Conservation (phyloP, 2,113 vertebrate genomes). For the Talpa occidentalis region DNA sequence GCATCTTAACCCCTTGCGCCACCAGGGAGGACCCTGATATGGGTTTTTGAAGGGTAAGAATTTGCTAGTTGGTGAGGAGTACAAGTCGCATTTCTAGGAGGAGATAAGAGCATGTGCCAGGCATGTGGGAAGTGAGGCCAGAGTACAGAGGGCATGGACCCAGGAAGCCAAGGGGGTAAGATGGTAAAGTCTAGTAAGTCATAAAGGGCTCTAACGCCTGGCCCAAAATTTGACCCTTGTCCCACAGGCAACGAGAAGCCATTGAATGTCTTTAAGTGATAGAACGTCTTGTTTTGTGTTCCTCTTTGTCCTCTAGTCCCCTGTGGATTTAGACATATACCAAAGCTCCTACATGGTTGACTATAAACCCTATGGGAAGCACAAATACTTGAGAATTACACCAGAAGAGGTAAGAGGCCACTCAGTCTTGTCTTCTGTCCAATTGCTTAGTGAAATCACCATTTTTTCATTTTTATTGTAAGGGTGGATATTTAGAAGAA, state of each 20-base stretch:
- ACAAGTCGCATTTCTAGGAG: background rate
- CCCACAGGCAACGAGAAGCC: background rate
- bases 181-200: background rate
- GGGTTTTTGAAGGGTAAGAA: background rate
- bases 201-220: background rate
- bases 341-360: slow-evolving; percentile 69
- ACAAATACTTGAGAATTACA: background rate
- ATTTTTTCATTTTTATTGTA: background rate
- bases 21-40: no score
- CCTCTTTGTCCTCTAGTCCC: slow-evolving; percentile 58
- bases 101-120: no score
- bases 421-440: no score
- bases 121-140: background rate
- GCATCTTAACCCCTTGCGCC: no score
- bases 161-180: background rate
- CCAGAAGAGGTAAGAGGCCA: slow-evolving; percentile 49
- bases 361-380: background rate
- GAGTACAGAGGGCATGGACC: no score
- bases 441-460: background rate
- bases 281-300: background rate
- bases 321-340: slow-evolving; percentile 70
- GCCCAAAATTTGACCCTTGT: background rate
- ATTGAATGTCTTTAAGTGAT: background rate
- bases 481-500: background rate
- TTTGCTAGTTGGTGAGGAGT: background rate